Percentiles rank a stretch among this genome's conserved stretches.
These are phyloP conservation scores for Albula glossodonta DNA, from an alignment of 2,113 vertebrate genomes.

Conservation along the genomic window DNA sequence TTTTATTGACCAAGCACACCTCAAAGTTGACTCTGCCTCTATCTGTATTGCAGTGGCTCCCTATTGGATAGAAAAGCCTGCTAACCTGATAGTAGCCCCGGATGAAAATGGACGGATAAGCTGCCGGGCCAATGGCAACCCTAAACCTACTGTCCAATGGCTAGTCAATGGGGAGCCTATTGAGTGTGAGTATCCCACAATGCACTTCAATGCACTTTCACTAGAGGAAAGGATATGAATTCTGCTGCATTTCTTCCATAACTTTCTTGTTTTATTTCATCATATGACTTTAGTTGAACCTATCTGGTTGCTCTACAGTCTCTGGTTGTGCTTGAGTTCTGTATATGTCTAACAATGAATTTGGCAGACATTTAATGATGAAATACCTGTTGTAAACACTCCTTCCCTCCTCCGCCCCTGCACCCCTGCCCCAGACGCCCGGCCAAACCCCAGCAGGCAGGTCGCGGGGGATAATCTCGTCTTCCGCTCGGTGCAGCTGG, in stretches of 20 bases:
- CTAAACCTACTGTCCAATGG: constrained; percentile 88
- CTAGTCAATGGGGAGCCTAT: constrained; percentile 91
- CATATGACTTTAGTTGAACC: too few relatives aligned
- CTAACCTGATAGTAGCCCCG: constrained; percentile 86
- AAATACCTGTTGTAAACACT: too few relatives aligned
- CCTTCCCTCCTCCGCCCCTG: too few relatives aligned
- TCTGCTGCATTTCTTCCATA: too few relatives aligned
- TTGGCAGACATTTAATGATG: too few relatives aligned
- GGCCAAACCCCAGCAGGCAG: constrained; percentile 81
- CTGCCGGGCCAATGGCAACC: constrained; percentile 87
- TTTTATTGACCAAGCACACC: too few relatives aligned
- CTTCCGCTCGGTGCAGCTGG: constrained; percentile 81
- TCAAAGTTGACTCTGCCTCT: not conserved
- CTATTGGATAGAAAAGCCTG: constrained; percentile 91
- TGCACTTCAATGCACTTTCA: not conserved
- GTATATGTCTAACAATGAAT: too few relatives aligned
- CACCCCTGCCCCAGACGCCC: constrained; percentile 62
- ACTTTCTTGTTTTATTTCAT: too few relatives aligned
- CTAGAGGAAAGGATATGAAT: too few relatives aligned
- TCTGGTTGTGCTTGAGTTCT: too few relatives aligned
- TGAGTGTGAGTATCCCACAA: constrained; percentile 68
- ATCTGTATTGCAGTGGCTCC: constrained; percentile 77
- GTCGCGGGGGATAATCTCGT: constrained; percentile 85
- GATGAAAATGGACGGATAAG: constrained; percentile 85
- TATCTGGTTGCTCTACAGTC: too few relatives aligned